A percentile compares a stretch with the other conserved stretches of the same genome.
Evolutionary conservation across 2,888 invertebrate species (phyloP).

Genomic region (Myopa tessellatipennis): DNA sequence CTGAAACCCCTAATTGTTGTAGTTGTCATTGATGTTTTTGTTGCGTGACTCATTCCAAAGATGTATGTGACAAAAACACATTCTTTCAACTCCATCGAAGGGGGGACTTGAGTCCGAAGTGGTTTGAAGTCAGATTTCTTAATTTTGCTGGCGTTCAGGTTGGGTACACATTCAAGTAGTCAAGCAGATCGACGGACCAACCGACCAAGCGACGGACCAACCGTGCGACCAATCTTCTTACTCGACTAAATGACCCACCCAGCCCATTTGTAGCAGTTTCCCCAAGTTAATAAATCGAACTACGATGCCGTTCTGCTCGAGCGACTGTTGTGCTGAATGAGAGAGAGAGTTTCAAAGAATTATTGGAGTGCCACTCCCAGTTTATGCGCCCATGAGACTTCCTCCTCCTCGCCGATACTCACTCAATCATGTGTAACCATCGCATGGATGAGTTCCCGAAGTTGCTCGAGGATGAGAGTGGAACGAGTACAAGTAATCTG

Average conservation of each 20-base stretch:
- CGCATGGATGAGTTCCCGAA: not conserved
- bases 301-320: not conserved
- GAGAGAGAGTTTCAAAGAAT: too few species aligned
- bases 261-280: not conserved
- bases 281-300: not conserved
- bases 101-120: not conserved
- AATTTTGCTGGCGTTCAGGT: constrained; percentile 13
- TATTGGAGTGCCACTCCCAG: not conserved
- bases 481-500: not conserved
- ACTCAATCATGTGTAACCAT: constrained; percentile 12
- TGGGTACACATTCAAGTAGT: not conserved
- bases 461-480: not conserved
- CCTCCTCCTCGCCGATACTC: too few species aligned
- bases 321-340: not conserved
- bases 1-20: constrained; percentile 7
- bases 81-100: not conserved
- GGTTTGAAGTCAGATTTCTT: constrained; percentile 6
- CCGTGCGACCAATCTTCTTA: not conserved
- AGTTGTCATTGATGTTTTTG: not conserved
- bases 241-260: not conserved
- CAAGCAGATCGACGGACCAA: not conserved
- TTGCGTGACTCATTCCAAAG: not conserved
- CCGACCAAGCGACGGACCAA: not conserved
- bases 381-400: not conserved
- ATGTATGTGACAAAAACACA: constrained; percentile 14